Conservation (phyloP, 2,888 invertebrate species). For the Dusona sp. region DNA sequence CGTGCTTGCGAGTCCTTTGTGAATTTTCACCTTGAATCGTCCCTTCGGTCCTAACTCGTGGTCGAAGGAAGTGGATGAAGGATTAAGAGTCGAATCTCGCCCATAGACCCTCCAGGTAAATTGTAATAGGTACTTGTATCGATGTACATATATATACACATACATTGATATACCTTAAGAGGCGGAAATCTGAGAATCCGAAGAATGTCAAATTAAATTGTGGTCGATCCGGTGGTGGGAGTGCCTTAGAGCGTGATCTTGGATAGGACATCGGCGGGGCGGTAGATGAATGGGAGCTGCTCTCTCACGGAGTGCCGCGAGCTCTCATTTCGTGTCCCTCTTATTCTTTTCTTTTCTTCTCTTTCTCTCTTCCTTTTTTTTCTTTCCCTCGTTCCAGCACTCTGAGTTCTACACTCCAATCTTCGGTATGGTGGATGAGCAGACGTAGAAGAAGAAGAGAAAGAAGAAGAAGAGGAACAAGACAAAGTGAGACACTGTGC, state of each 20-base stretch:
- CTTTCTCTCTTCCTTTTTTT: constrained; percentile 19
- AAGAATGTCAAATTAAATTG: constrained; percentile 81
- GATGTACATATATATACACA: not conserved
- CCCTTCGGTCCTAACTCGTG: not conserved
- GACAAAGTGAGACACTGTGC: constrained; percentile 62
- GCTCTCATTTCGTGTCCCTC: constrained; percentile 31
- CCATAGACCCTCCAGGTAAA: constrained; percentile 11
- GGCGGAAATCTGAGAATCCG: constrained; percentile 75
- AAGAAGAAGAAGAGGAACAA: constrained; percentile 54
- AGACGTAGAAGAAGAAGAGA: constrained; percentile 44
- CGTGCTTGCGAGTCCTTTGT: constrained; percentile 18
- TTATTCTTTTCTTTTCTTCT: constrained; percentile 3
- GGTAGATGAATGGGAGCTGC: constrained; percentile 46
- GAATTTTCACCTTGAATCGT: constrained; percentile 27
- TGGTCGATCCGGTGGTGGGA: constrained; percentile 72
- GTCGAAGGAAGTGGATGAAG: not conserved
- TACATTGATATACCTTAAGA: not conserved
- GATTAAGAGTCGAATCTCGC: constrained; percentile 21
- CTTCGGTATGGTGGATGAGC: constrained; percentile 50
- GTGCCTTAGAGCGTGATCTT: constrained; percentile 72
- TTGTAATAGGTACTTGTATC: constrained; percentile 42
- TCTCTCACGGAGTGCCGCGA: constrained; percentile 57
- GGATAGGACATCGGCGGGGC: constrained; percentile 71
- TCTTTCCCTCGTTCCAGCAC: constrained; percentile 9
- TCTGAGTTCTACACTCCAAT: constrained; percentile 40